Evolutionary conservation across 2,888 invertebrate species (phyloP).

Genomic region (Phorcus lineatus): DNA sequence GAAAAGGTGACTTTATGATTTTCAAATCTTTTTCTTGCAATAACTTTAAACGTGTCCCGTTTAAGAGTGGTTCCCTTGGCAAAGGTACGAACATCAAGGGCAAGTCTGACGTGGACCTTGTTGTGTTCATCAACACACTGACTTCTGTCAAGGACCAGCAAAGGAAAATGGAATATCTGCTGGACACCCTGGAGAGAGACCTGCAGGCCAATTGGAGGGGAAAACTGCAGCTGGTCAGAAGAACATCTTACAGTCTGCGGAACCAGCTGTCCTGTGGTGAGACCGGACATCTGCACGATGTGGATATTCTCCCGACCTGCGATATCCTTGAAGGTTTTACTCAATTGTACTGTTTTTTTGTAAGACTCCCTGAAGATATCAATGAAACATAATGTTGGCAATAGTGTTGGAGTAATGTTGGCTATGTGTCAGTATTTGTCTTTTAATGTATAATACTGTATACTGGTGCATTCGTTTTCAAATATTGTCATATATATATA

Average conservation of each 20-base stretch:
- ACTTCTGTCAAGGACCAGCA: not conserved
- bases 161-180: not conserved
- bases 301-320: not conserved
- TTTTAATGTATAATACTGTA: no score
- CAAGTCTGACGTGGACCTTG: slow-evolving; percentile 8
- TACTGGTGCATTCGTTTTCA: no score
- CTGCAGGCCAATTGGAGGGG: not conserved
- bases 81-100: not conserved
- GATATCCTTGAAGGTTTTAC: not conserved
- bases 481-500: no score
- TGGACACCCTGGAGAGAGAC: not conserved
- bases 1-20: no score
- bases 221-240: no score
- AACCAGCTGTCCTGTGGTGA: not conserved
- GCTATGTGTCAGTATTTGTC: no score
- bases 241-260: not conserved
- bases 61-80: not conserved
- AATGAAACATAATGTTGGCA: no score
- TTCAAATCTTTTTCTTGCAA: no score
- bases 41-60: not conserved
- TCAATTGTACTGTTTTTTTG: not conserved
- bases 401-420: no score
- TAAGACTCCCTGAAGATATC: no score
- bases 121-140: not conserved
- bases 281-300: not conserved